phyloP scores from a whole-genome alignment of 2,113 vertebrate genomes.

The Marmota monax region DNA sequence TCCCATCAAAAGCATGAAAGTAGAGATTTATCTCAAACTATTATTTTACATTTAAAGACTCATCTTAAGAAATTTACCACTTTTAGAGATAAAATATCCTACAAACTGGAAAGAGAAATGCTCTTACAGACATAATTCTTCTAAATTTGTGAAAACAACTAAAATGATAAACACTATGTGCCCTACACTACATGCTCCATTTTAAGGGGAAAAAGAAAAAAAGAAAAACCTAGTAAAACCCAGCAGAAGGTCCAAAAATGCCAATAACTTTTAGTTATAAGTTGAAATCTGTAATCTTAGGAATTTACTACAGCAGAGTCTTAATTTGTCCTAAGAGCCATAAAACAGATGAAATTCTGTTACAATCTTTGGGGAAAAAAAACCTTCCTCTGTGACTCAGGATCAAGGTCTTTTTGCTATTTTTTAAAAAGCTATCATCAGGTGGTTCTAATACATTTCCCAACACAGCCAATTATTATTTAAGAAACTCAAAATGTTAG shows the following conservation, averaged over 20 bases:
- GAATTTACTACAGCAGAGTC: background rate
- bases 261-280: background rate
- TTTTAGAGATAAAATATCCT: conserved; percentile 27
- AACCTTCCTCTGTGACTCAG: background rate
- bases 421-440: background rate
- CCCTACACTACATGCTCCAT: background rate
- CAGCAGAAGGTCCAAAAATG: background rate
- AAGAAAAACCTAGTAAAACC: background rate
- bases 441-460: background rate
- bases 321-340: background rate
- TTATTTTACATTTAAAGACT: too few species aligned
- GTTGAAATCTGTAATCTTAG: background rate
- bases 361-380: background rate
- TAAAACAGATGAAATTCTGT: background rate
- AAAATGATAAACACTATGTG: background rate
- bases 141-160: background rate
- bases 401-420: background rate
- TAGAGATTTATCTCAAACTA: background rate
- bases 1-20: background rate
- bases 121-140: background rate
- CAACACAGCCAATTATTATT: background rate
- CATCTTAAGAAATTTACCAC: background rate
- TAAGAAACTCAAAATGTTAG: background rate
- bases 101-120: background rate
- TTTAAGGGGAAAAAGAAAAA: background rate